Evolutionary conservation across 2,888 invertebrate genomes (phyloP), one percentile per base, ranked within the genome.

Genomic region (Junonia oenone): DNA sequence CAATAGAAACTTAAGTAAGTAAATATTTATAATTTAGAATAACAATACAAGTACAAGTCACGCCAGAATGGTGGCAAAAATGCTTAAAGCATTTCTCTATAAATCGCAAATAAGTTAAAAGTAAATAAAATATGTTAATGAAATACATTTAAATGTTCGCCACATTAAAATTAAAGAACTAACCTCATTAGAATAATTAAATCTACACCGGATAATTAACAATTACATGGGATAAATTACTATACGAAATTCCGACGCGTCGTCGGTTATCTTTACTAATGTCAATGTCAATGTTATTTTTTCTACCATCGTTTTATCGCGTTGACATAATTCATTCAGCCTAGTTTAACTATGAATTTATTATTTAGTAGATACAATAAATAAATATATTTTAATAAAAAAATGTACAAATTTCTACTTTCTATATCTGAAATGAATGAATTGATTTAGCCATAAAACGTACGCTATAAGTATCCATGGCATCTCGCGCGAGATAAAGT

Each of bases 401-500:
- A 19, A n/a, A n/a, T 2, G n/a, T n/a, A 0, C 4, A 33, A 33
- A n/a, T 0, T 33, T 33, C 4, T n/a, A 33, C n/a, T 3, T 14
- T 37, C 2, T 26, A 27, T 11, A 6, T 33, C 17, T 40, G 14
- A 51, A 40, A 19, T 19, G 26, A 46, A 52, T 52, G 37, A 27
- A 14, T 38, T 47, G 40, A 40, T 53, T 53, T 47, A 53, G 47
- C 40, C 17, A 22, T 47, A 53, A 53, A 53, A 53, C 31, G 31
- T 38, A 47, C 38, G 27, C 53, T 3, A 47, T 53, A 53, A 38
- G 37, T 53, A 53, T 53, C 47, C 53, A 22, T 29, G 47, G 47
- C 53, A 40, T 31, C 53, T 71, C 70, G 67, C 68, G 66, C 45
- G 26, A 46, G 47, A 51, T 47, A 55, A 55, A 56, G 56, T 40